Base-by-base conservation (phyloP, 92 coral and sea anemone genomes). In the Porites evermanni region DNA sequence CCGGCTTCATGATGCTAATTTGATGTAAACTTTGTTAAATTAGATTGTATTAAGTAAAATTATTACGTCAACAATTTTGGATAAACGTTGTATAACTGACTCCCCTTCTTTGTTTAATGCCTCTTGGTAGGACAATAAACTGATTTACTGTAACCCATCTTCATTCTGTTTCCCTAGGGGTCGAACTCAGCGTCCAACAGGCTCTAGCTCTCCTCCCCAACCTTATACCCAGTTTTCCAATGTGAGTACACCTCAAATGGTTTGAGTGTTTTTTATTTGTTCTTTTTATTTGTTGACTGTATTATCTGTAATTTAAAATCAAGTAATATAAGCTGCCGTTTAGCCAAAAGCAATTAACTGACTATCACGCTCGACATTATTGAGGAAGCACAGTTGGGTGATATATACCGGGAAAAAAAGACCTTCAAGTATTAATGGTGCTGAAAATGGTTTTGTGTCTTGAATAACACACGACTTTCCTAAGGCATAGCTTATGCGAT, bases 191-290 rank as follows among this genome's bases (percentile, higher is more conserved):
- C 21, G 8, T 53, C 67, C 80, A 16, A 51, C 79, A 74, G 73
- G 80, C 51, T 23, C 79, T 23, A 83, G 87, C 51, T 65, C 87
- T 5, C 80, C 87, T 7, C 87, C 26, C 12, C 87, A 72, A 19
- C 10, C 59, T 14, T 7, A 17, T 72, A 70, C 59, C 63, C 61
- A 56, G 61, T 73, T 63, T 64, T 8, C 60, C 78, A 72, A 23
- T 20, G 87, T 83, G 53, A 83, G 87, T 69, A 54, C 2, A 8
- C 23, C 20, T n/a, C 32, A 67, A 38, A 38, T 38, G 47, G 47
- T 20, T 3, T 67, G 24, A 19, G 24, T 19, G 24, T 26, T 23
- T 74, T n/a, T 26, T 10, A 47, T 53, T 50, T 74, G 56, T 23
- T 50, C 4, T 50, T 44, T 10, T 10, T 18, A 18, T 20, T 19